Conservation (phyloP, 2,113 vertebrate species). For the Entomyzon cyanotis region DNA sequence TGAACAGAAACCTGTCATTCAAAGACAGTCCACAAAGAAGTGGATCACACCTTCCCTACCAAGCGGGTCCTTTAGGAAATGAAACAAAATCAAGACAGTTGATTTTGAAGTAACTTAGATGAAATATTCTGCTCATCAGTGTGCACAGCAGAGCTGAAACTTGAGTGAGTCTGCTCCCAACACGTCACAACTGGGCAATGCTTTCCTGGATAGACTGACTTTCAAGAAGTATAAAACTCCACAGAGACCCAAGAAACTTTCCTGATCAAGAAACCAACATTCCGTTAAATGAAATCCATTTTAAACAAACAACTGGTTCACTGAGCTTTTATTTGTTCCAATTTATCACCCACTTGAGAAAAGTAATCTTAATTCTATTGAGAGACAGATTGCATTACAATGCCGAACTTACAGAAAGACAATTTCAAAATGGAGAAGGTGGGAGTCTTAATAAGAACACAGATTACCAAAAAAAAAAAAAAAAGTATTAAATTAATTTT, state of each 20-base stretch:
- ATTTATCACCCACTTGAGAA: not conserved
- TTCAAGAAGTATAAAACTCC: not conserved
- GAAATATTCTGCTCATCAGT: not conserved
- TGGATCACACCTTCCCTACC: not conserved
- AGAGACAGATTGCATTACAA: not conserved
- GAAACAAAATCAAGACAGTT: not conserved
- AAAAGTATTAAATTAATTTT: not conserved
- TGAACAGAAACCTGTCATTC: fast-evolving
- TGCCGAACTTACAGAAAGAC: not conserved
- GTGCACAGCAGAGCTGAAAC: not conserved
- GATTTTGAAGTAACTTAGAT: not conserved
- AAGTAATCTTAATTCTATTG: not conserved
- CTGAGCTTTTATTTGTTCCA: not conserved
- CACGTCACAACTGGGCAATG: fast-evolving
- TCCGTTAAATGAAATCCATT: not conserved
- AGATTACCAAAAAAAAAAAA: not conserved
- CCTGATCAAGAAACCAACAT: not conserved
- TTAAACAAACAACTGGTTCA: not conserved
- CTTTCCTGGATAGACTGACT: not conserved
- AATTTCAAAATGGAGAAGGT: not conserved
- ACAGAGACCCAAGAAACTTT: not conserved
- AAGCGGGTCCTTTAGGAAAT: not conserved
- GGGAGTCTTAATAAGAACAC: not conserved
- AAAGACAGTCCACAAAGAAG: not conserved
- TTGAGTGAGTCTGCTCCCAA: fast-evolving